A percentile compares a stretch with the other conserved stretches of the same genome.
Conservation (phyloP, 2,888 invertebrate genomes). For the Sarcophaga rosellei region DNA sequence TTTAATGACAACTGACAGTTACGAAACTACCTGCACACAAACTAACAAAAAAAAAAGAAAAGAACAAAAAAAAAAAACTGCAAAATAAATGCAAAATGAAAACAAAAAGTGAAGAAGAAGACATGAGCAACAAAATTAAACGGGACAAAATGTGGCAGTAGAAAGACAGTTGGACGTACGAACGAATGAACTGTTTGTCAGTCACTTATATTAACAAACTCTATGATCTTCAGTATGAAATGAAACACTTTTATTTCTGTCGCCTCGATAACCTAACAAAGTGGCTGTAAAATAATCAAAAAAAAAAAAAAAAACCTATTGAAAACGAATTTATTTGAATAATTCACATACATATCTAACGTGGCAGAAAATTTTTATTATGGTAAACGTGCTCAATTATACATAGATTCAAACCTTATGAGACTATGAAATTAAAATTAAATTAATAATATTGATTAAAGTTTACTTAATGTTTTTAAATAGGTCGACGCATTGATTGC, state of each 20-base stretch:
- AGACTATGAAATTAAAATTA: too few species aligned
- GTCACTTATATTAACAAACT: slow-evolving; percentile 20
- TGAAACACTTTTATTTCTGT: not conserved
- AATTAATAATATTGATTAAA: too few species aligned
- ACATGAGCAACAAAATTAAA: too few species aligned
- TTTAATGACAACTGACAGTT: slow-evolving; percentile 65
- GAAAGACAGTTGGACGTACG: slow-evolving; percentile 5
- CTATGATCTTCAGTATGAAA: not conserved
- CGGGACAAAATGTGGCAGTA: not conserved
- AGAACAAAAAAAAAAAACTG: not conserved
- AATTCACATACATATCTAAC: too few species aligned
- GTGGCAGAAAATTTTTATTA: too few species aligned
- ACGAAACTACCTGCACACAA: slow-evolving; percentile 35
- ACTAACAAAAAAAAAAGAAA: not conserved
- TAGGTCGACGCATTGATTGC: too few species aligned
- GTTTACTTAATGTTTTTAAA: too few species aligned
- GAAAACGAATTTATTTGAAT: not conserved
- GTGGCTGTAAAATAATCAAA: not conserved
- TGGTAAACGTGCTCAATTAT: too few species aligned
- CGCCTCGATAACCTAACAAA: slow-evolving; percentile 23
- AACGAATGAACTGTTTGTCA: not conserved
- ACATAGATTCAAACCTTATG: not conserved
- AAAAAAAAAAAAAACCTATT: not conserved
- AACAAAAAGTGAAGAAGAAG: too few species aligned
- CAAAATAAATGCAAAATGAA: not conserved